Evolutionary conservation across 2,888 invertebrate species (phyloP).

Genomic region (Caenorhabditis parvicauda): DNA sequence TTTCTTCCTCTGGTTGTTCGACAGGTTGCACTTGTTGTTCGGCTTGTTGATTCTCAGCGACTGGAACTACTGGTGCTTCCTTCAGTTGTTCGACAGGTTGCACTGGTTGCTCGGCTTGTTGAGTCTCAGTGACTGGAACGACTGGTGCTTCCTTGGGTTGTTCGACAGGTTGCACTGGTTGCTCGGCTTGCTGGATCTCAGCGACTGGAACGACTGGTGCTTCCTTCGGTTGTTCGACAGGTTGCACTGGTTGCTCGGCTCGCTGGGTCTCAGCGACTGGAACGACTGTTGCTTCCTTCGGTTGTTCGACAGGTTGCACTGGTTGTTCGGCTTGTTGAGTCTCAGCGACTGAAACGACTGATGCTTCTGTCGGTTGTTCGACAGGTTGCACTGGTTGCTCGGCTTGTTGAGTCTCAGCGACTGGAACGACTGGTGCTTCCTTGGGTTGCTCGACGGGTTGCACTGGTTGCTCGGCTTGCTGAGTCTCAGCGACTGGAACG

Average conservation of each 20-base stretch:
- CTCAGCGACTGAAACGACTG: background rate
- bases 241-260: conserved; percentile 7
- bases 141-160: background rate
- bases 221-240: too few species aligned
- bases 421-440: conserved; percentile 1
- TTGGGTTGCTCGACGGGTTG: too few species aligned
- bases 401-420: background rate
- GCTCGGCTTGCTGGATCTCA: background rate
- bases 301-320: too few species aligned
- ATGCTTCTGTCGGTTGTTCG: conserved; percentile 5
- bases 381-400: background rate
- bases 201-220: background rate
- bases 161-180: conserved; percentile 1
- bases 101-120: background rate
- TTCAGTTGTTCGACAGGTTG: background rate
- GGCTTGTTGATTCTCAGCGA: background rate
- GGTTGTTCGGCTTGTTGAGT: conserved; percentile 7
- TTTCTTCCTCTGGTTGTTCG: conserved; percentile 4
- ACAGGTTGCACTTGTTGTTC: background rate
- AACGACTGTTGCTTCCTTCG: too few species aligned
- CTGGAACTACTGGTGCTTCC: background rate
- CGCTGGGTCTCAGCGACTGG: background rate
- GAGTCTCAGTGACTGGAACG: background rate
- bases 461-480: too few species aligned
- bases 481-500: too few species aligned